These are phyloP conservation scores for Cyprinodon tularosa DNA, from an alignment of 2,113 vertebrate genomes.

Conservation along the genomic window DNA sequence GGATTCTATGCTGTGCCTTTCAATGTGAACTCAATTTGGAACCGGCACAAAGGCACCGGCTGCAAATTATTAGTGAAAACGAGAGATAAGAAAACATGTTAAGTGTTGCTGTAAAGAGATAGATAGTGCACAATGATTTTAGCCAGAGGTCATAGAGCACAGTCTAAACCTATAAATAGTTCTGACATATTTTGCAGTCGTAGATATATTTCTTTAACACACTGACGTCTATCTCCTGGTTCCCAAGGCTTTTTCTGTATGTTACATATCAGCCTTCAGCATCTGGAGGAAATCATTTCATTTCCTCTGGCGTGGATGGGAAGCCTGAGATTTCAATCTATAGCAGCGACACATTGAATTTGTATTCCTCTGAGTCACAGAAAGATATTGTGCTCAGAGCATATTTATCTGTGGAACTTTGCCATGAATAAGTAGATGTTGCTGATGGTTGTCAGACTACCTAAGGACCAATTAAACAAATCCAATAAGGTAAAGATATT, in stretches of 20 bases:
- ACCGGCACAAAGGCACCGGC: not conserved
- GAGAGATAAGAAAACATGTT: constrained; percentile 20
- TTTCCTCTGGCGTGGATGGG: constrained; percentile 30
- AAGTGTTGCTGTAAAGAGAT: not conserved
- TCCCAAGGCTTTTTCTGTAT: constrained; percentile 9
- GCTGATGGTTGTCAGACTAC: constrained; percentile 7
- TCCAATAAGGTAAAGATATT: not conserved
- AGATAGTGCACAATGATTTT: not conserved
- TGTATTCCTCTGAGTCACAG: constrained; percentile 29
- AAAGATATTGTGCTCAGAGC: constrained; percentile 19
- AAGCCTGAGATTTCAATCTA: constrained; percentile 25
- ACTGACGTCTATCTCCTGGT: constrained; percentile 1
- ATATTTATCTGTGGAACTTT: constrained; percentile 27
- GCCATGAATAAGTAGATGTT: constrained; percentile 17
- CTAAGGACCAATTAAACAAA: constrained; percentile 11
- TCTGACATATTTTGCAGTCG: not conserved
- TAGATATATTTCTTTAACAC: constrained; percentile 1
- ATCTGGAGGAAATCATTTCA: constrained; percentile 42
- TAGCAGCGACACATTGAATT: constrained; percentile 36
- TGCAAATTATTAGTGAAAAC: not conserved
- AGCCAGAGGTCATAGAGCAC: not conserved
- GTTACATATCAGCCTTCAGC: constrained; percentile 30
- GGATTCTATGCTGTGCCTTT: not conserved
- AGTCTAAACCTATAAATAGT: constrained; percentile 20
- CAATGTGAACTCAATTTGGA: not conserved